These are phyloP conservation scores for Perdita meconis DNA, from an alignment of 2,888 invertebrate species.

Conservation along the genomic window DNA sequence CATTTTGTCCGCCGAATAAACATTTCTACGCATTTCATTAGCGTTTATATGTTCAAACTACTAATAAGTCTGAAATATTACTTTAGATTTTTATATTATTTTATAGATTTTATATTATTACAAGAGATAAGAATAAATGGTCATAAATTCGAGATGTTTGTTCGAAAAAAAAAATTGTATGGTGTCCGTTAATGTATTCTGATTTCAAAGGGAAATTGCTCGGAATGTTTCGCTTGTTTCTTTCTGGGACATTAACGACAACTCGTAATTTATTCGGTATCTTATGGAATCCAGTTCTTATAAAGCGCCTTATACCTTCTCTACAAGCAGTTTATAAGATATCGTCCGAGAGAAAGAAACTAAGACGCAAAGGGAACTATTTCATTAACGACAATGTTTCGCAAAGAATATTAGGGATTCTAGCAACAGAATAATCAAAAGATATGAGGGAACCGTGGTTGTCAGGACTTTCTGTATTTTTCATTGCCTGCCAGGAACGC, in stretches of 20 bases:
- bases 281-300: slow-evolving; percentile 4
- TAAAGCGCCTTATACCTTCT: neutral
- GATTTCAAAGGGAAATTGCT: slow-evolving; percentile 23
- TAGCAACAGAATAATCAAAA: slow-evolving; percentile 18
- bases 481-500: slow-evolving; percentile 27
- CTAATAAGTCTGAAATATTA: too few species aligned
- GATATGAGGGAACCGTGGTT: neutral
- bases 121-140: neutral
- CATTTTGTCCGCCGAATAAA: too few species aligned
- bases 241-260: slow-evolving; percentile 12
- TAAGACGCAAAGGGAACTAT: slow-evolving; percentile 5
- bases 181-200: slow-evolving; percentile 9
- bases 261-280: slow-evolving; percentile 23
- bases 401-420: slow-evolving; percentile 3
- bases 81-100: too few species aligned
- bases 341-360: neutral
- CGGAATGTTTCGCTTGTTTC: slow-evolving; percentile 16
- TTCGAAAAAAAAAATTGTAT: neutral
- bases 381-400: slow-evolving; percentile 39
- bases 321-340: slow-evolving; percentile 7
- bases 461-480: slow-evolving; percentile 5
- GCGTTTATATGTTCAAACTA: too few species aligned
- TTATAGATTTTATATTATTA: too few species aligned
- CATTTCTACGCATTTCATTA: too few species aligned
- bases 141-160: slow-evolving; percentile 10